A percentile compares a stretch with the other conserved stretches of the same genome.
Evolutionary conservation across 2,888 invertebrate genomes (phyloP).

Genomic region (Diplolepis rosae): DNA sequence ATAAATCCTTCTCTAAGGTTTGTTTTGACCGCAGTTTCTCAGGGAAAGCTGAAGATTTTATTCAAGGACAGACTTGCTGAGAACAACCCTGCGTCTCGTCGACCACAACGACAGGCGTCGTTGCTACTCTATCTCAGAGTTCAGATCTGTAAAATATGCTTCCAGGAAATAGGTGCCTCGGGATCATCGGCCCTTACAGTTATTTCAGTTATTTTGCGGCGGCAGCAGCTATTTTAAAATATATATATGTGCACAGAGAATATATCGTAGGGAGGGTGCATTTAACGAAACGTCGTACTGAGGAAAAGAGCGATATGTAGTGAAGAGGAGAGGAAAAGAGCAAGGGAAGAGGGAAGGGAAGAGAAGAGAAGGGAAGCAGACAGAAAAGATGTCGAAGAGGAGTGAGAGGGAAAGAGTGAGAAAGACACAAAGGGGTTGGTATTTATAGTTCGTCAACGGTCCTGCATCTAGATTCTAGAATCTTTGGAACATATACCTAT

Average conservation of each 20-base stretch:
- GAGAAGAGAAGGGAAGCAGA: slow-evolving; percentile 25
- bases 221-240: slow-evolving; percentile 30
- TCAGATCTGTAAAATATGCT: slow-evolving; percentile 28
- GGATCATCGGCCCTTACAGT: slow-evolving; percentile 30
- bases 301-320: slow-evolving; percentile 24
- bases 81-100: slow-evolving; percentile 24
- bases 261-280: slow-evolving; percentile 17
- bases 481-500: background rate
- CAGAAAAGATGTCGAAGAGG: slow-evolving; percentile 29
- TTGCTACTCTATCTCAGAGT: slow-evolving; percentile 11
- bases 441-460: slow-evolving; percentile 22
- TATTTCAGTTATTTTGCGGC: slow-evolving; percentile 31
- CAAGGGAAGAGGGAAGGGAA: slow-evolving; percentile 18
- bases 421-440: slow-evolving; percentile 27
- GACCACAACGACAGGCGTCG: slow-evolving; percentile 27
- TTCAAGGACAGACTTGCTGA: background rate
- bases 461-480: slow-evolving; percentile 20
- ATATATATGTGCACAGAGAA: slow-evolving; percentile 25
- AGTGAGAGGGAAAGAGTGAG: slow-evolving; percentile 20
- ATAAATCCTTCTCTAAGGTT: background rate
- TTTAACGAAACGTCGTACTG: slow-evolving; percentile 15
- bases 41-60: background rate
- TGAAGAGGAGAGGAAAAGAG: slow-evolving; percentile 10
- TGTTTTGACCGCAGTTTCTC: background rate
- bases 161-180: slow-evolving; percentile 30